Evolutionary conservation across 2,113 vertebrate genomes (phyloP).

Genomic region (Cyprinus carpio): DNA sequence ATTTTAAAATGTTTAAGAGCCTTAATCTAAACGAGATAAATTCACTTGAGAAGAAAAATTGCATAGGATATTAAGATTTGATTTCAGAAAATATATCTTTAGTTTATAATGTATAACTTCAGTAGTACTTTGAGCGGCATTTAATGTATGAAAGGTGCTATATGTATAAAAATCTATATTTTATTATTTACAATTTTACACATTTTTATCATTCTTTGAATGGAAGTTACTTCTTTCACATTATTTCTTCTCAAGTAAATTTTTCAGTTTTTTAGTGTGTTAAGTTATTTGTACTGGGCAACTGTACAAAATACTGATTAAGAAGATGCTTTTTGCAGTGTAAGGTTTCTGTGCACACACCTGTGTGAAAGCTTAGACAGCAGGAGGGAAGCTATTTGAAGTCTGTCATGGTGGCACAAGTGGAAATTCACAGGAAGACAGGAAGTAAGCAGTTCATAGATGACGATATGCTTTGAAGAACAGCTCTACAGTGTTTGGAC

Average conservation of each 20-base stretch:
- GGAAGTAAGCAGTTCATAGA: conserved; percentile 33
- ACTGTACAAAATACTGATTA: neutral
- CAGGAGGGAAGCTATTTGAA: conserved; percentile 40
- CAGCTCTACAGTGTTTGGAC: conserved; percentile 16
- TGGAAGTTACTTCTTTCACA: neutral
- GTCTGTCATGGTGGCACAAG: conserved; percentile 4
- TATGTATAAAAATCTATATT: neutral
- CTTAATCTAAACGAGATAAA: neutral
- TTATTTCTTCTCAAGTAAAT: neutral
- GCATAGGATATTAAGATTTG: neutral
- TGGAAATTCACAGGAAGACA: conserved; percentile 26
- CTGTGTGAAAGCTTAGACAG: conserved; percentile 27
- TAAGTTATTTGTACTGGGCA: neutral
- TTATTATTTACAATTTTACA: neutral
- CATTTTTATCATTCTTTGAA: neutral
- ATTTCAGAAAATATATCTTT: neutral
- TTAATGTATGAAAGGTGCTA: neutral
- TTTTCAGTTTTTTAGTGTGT: neutral
- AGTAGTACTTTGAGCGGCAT: neutral
- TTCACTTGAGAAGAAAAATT: neutral
- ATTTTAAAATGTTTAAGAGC: neutral
- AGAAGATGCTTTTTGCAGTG: neutral
- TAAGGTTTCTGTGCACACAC: conserved; percentile 10
- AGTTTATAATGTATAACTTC: neutral
- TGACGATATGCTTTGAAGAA: conserved; percentile 25